A percentile compares a stretch with the other conserved stretches of the same genome.
Evolutionary conservation across 2,113 vertebrate species (phyloP).

Genomic region (Falcunculus frontatus): DNA sequence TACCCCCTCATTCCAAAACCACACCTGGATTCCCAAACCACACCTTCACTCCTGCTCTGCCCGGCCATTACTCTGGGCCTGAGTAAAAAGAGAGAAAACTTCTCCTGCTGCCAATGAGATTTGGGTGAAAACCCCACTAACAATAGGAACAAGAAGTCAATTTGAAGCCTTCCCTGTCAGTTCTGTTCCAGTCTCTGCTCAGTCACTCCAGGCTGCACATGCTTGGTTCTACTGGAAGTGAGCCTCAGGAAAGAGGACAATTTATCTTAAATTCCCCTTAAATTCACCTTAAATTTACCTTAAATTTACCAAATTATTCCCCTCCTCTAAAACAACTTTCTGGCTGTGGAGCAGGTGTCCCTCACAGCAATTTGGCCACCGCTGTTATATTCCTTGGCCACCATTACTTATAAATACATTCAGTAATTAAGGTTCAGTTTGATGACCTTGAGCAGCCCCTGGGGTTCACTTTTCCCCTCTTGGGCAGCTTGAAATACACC

Average conservation of each 20-base stretch:
- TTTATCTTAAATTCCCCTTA: background rate
- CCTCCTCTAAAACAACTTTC: background rate
- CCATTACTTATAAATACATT: background rate
- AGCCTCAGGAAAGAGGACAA: background rate
- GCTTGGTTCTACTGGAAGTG: rapidly evolving
- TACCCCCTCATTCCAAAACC: background rate
- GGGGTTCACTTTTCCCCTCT: background rate
- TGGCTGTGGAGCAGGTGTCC: background rate
- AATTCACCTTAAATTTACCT: background rate
- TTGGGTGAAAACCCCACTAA: background rate
- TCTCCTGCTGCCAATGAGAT: background rate
- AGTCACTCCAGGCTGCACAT: background rate
- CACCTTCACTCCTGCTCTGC: background rate
- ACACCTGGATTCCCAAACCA: rapidly evolving
- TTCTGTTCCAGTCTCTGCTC: background rate
- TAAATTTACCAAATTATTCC: background rate
- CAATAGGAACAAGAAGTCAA: background rate
- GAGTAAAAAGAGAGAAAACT: background rate
- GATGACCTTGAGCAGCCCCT: background rate
- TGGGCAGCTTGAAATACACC: background rate
- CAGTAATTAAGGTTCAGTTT: background rate
- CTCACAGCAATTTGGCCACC: rapidly evolving
- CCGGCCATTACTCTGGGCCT: rapidly evolving
- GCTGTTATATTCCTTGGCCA: rapidly evolving
- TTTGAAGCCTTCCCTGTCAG: background rate